Conservation (phyloP, 2,888 invertebrate species). For the Miltochrista miniata region DNA sequence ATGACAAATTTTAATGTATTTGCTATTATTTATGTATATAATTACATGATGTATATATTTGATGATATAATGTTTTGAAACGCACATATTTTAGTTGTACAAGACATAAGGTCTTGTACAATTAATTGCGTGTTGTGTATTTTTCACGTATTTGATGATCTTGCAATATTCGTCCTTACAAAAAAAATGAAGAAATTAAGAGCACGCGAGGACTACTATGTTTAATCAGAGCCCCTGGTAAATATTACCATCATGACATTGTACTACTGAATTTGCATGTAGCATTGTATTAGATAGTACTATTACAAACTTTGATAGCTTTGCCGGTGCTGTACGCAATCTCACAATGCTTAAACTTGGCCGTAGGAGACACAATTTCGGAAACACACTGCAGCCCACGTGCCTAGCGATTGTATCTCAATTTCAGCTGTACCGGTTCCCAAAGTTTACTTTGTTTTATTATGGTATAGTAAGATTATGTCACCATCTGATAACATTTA, state of each 20-base stretch:
- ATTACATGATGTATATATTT: too few species aligned
- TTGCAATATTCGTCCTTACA: too few species aligned
- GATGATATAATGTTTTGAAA: too few species aligned
- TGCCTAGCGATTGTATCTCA: constrained; percentile 33
- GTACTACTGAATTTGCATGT: constrained; percentile 52
- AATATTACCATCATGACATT: constrained; percentile 40
- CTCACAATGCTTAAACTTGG: constrained; percentile 40
- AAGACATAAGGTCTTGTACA: too few species aligned
- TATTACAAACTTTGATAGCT: constrained; percentile 70
- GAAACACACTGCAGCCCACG: constrained; percentile 38
- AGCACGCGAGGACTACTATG: too few species aligned
- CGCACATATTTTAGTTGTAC: too few species aligned
- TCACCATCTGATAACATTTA: neutral
- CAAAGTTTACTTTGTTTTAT: constrained; percentile 43
- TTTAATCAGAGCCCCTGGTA: too few species aligned
- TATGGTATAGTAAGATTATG: constrained; percentile 9
- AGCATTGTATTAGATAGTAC: constrained; percentile 61
- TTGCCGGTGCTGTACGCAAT: constrained; percentile 52
- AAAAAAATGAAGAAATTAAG: too few species aligned
- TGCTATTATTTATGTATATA: too few species aligned
- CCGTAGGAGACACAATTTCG: constrained; percentile 48
- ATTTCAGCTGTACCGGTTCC: constrained; percentile 38
- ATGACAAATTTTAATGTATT: too few species aligned
- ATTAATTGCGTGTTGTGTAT: too few species aligned
- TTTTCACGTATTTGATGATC: too few species aligned